Conservation (phyloP, 2,113 vertebrate genomes). For the Bubalus kerabau region DNA sequence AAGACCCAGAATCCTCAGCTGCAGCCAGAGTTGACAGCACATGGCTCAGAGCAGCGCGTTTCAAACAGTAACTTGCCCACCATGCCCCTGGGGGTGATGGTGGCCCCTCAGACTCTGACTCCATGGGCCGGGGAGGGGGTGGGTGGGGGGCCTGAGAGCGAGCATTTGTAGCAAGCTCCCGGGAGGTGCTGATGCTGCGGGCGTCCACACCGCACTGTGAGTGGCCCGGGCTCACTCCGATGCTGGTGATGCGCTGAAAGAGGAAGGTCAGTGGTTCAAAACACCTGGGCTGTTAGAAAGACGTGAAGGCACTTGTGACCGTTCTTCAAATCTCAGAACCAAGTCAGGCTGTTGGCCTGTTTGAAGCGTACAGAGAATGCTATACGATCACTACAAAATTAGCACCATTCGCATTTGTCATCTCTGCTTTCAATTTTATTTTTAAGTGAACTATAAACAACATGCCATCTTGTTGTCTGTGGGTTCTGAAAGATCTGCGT, state of each 20-base stretch:
- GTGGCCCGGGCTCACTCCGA: neutral
- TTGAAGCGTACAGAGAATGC: neutral
- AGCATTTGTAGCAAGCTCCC: neutral
- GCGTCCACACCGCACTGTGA: fast-evolving
- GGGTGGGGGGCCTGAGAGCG: fast-evolving
- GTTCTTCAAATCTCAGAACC: neutral
- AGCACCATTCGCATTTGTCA: neutral
- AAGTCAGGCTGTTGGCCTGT: neutral
- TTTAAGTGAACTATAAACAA: neutral
- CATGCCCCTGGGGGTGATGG: neutral
- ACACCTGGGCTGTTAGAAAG: neutral
- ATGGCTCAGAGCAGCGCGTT: neutral
- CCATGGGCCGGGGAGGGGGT: neutral
- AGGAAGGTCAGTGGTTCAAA: neutral
- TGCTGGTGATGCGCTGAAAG: neutral
- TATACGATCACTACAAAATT: neutral
- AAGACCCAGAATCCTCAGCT: neutral
- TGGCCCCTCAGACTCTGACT: neutral
- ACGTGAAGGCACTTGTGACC: neutral
- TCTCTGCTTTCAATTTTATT: neutral
- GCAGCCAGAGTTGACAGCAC: neutral
- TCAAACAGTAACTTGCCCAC: neutral
- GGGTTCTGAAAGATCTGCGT: neutral
- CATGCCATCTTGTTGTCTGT: neutral
- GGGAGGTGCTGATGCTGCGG: neutral